A percentile compares a stretch with the other conserved stretches of the same genome.
phyloP scores from a whole-genome alignment of 2,888 invertebrate genomes.

The Agrochola lychnidis region DNA sequence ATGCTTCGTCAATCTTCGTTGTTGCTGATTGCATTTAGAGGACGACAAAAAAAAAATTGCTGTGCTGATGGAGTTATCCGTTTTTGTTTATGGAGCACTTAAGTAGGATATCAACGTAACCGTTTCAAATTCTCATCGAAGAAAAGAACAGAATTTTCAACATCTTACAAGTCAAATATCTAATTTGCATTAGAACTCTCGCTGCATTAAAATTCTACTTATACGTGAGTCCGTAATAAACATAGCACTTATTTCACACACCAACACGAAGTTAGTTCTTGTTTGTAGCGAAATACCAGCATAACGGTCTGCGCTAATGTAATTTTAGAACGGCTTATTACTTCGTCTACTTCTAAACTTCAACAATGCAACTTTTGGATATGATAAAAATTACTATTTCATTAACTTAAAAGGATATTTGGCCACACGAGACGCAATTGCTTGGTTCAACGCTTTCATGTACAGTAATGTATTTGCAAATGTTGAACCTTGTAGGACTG shows the following conservation, averaged over 20 bases:
- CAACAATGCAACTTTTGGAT: conserved; percentile 53
- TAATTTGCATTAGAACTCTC: conserved; percentile 3
- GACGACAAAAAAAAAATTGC: too few relatives aligned
- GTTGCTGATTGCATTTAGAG: conserved; percentile 27
- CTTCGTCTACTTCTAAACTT: conserved; percentile 52
- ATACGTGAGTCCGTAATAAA: conserved; percentile 21
- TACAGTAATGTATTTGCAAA: conserved; percentile 30
- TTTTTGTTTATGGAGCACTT: not conserved
- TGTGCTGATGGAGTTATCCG: not conserved
- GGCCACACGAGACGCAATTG: conserved; percentile 26
- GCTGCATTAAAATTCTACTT: not conserved
- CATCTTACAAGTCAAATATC: not conserved
- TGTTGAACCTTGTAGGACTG: not conserved
- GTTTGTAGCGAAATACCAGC: conserved; percentile 11
- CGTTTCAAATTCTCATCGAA: not conserved
- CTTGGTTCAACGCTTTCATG: conserved; percentile 33
- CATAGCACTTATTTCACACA: conserved; percentile 23
- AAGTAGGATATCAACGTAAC: not conserved
- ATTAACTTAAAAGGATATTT: conserved; percentile 53
- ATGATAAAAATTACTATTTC: conserved; percentile 50
- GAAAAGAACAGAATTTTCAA: not conserved
- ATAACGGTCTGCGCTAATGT: conserved; percentile 19
- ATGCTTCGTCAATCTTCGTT: conserved; percentile 45
- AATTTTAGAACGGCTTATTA: conserved; percentile 45
- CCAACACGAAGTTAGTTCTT: not conserved